phyloP scores from a whole-genome alignment of 2,888 invertebrate genomes.

The Cyclophora albipunctata region DNA sequence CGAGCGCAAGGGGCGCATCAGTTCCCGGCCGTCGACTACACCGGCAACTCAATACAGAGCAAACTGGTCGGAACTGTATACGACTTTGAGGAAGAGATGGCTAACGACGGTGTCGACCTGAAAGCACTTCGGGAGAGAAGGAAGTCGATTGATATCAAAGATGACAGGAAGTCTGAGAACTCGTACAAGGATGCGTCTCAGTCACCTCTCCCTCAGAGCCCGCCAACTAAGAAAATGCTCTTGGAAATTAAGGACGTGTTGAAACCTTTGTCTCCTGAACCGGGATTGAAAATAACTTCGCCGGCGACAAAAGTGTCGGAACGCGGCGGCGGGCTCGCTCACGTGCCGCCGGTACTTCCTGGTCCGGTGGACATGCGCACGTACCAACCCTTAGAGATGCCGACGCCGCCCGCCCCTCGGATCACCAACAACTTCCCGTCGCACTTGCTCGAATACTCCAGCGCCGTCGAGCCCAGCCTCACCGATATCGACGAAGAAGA shows the following conservation, averaged over 20 bases:
- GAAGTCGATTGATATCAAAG: constrained; percentile 82
- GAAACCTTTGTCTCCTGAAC: constrained; percentile 66
- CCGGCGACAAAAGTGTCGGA: constrained; percentile 31
- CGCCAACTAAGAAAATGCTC: constrained; percentile 52
- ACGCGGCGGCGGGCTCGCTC: constrained; percentile 49
- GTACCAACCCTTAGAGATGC: constrained; percentile 80
- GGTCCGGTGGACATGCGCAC: constrained; percentile 94
- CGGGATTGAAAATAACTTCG: constrained; percentile 29
- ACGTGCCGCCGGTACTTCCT: constrained; percentile 84
- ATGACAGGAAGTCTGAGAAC: constrained; percentile 74
- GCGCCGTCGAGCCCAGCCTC: constrained; percentile 79
- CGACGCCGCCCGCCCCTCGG: constrained; percentile 48
- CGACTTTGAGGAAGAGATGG: constrained; percentile 89
- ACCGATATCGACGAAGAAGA: constrained; percentile 86
- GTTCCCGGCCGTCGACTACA: constrained; percentile 58
- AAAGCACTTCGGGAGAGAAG: constrained; percentile 86
- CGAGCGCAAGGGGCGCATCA: constrained; percentile 43
- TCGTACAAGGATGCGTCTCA: constrained; percentile 73
- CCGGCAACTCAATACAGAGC: constrained; percentile 83
- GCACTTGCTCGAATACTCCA: constrained; percentile 80
- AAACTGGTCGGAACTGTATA: constrained; percentile 91
- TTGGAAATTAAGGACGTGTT: constrained; percentile 57
- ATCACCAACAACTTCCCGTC: constrained; percentile 74
- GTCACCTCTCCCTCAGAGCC: constrained; percentile 75
- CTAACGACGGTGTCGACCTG: constrained; percentile 83